These are phyloP conservation scores for Orussus abietinus DNA, from an alignment of 1,140 invertebrate genomes.

Conservation along the genomic window DNA sequence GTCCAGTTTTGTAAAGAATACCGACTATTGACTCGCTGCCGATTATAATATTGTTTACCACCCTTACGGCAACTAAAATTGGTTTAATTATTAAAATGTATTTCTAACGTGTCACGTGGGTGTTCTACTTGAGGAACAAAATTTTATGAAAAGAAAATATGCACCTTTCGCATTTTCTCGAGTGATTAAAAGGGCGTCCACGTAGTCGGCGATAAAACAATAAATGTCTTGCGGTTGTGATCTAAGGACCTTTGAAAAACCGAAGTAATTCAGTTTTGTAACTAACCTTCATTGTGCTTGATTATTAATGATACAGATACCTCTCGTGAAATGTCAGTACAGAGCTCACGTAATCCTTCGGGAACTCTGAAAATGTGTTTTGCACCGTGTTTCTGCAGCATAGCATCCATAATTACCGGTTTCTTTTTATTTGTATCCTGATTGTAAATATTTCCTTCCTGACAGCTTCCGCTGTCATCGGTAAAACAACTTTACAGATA, in stretches of 20 bases:
- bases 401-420: constrained; percentile 35
- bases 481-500: too few relatives aligned
- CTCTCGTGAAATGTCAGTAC: constrained; percentile 67
- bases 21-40: constrained; percentile 43
- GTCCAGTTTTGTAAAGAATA: constrained; percentile 43
- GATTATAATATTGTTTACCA: constrained; percentile 48
- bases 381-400: constrained; percentile 32
- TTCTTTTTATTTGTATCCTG: constrained; percentile 5
- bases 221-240: constrained; percentile 60
- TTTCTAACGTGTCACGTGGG: too few relatives aligned
- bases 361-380: constrained; percentile 48
- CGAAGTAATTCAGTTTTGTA: too few relatives aligned
- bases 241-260: constrained; percentile 60
- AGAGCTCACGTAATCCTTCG: constrained; percentile 64
- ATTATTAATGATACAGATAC: too few relatives aligned
- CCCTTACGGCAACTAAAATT: constrained; percentile 45
- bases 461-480: too few relatives aligned
- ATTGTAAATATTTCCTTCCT: too few relatives aligned
- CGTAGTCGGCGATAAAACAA: constrained; percentile 66
- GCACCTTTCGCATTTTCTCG: constrained; percentile 59
- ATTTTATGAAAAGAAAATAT: constrained; percentile 10
- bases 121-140: too few relatives aligned
- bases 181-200: constrained; percentile 63
- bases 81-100: not conserved
- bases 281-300: too few relatives aligned